Evolutionary conservation across 1,140 invertebrate species (phyloP), one percentile per base, ranked within the genome.

Genomic region (Trachymyrmex septentrionalis): DNA sequence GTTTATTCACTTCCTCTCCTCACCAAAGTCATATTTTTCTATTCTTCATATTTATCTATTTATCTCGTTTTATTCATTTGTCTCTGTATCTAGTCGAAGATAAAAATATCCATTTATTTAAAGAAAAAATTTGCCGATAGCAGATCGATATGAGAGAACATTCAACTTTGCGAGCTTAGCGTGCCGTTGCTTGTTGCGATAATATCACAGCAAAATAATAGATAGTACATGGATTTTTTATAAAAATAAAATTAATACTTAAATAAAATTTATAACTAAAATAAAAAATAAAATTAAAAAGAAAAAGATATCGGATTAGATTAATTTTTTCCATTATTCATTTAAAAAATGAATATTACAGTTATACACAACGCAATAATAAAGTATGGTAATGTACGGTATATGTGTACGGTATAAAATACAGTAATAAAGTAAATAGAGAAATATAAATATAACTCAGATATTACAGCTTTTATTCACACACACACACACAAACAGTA

Each of bases 91-190:
- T 30, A 78, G 30, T 30, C 55, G 14, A 53, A 38, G 63, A 67
- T 53, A 80, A 80, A 80, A 55, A 14, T 38, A 34, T 38, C 10
- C 10, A 64, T 80, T 30, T 80, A 67, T 80, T 80, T 80, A 50
- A 80, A 67, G 4, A 44, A 69, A 69, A 69, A 55, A 67, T 38
- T 67, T 67, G 3, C 27, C 48, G 30, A 80, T 30, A 67, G 16
- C 24, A 48, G 19, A 30, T 77, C 44, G 59, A 77, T 77, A 77
- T 24, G 19, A 48, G 19, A 48, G 59, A 77, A 50, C 44, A 30
- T 77, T 63, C 75, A 63, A 77, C 38, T 6, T 77, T 21, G n/a
- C 2, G 12, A 64, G 30, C 16, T 34, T 34, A 21, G 10, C 24
- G 9, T 12, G 19, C 7, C 0, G 10, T 16, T 64, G 63, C 2